Evolutionary conservation across 2,797 vertebrate species (phyloP).

Genomic region (Poeciliopsis gracilis): DNA sequence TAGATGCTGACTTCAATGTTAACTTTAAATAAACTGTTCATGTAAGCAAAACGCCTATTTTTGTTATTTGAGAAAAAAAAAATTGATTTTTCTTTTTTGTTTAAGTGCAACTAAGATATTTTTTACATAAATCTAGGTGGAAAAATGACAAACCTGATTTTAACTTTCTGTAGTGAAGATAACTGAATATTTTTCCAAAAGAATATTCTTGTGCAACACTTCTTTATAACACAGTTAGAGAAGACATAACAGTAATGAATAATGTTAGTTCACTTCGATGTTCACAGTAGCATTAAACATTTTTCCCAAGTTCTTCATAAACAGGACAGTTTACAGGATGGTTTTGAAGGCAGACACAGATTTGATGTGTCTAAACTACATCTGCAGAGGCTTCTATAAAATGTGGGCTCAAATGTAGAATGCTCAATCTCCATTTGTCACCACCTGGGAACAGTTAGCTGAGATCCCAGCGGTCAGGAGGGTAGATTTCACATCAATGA

Average conservation of each 20-base stretch:
- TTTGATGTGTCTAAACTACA: not conserved
- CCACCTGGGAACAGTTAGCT: slow-evolving; percentile 5
- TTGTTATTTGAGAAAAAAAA: too few species aligned
- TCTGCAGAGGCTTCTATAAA: slow-evolving; percentile 2
- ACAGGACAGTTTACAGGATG: not conserved
- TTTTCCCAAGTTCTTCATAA: not conserved
- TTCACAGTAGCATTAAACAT: not conserved
- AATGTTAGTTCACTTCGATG: not conserved
- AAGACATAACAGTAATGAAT: not conserved
- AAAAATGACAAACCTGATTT: not conserved
- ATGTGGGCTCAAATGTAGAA: not conserved
- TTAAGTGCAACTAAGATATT: not conserved
- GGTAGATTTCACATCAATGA: slow-evolving; percentile 4
- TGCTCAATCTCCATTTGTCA: not conserved
- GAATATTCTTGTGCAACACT: not conserved
- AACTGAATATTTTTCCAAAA: not conserved
- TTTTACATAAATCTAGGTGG: not conserved
- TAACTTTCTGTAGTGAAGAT: not conserved
- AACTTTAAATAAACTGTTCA: too few species aligned
- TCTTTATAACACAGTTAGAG: not conserved
- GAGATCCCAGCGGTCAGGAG: slow-evolving; percentile 7
- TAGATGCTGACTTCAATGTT: too few species aligned
- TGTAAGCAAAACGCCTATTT: not conserved
- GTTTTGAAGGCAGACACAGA: not conserved
- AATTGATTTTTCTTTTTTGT: not conserved